These are phyloP conservation scores for Eupeodes luniger DNA, from an alignment of 2,888 invertebrate species.

Conservation along the genomic window DNA sequence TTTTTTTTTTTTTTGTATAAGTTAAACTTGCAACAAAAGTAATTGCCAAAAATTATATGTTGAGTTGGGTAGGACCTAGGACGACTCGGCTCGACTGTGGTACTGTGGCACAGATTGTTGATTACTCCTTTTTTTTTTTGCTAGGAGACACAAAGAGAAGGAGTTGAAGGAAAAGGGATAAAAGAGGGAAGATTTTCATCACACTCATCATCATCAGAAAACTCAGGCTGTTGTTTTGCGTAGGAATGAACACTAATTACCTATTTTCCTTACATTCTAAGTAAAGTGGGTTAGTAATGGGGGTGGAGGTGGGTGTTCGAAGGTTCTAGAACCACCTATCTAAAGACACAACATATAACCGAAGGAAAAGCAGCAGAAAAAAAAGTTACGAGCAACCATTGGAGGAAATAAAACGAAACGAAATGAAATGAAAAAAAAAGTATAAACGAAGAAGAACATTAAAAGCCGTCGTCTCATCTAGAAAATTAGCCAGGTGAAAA, in stretches of 20 bases:
- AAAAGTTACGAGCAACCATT: slow-evolving; percentile 4
- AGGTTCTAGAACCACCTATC: background rate
- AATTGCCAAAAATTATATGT: slow-evolving; percentile 59
- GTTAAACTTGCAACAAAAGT: slow-evolving; percentile 45
- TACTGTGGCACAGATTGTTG: slow-evolving; percentile 67
- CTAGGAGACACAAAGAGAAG: too few relatives aligned
- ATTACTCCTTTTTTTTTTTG: slow-evolving; percentile 46
- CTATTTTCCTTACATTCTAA: slow-evolving; percentile 59
- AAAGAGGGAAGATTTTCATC: slow-evolving; percentile 11
- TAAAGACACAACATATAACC: slow-evolving; percentile 7
- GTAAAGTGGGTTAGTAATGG: background rate
- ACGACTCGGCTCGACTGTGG: too few relatives aligned
- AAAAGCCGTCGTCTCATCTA: slow-evolving; percentile 75
- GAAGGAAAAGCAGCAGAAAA: slow-evolving; percentile 6
- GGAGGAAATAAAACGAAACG: slow-evolving; percentile 4
- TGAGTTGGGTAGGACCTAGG: background rate
- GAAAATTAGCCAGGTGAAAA: slow-evolving; percentile 76
- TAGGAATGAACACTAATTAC: slow-evolving; percentile 72
- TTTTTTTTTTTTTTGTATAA: background rate
- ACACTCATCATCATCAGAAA: slow-evolving; percentile 31
- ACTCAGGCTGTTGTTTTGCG: slow-evolving; percentile 63
- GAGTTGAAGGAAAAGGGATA: too few relatives aligned
- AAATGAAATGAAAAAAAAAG: background rate
- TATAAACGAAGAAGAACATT: slow-evolving; percentile 33
- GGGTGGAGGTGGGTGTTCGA: too few relatives aligned